These are phyloP conservation scores for Piprites chloris DNA, from an alignment of 2,113 vertebrate genomes.

Conservation along the genomic window DNA sequence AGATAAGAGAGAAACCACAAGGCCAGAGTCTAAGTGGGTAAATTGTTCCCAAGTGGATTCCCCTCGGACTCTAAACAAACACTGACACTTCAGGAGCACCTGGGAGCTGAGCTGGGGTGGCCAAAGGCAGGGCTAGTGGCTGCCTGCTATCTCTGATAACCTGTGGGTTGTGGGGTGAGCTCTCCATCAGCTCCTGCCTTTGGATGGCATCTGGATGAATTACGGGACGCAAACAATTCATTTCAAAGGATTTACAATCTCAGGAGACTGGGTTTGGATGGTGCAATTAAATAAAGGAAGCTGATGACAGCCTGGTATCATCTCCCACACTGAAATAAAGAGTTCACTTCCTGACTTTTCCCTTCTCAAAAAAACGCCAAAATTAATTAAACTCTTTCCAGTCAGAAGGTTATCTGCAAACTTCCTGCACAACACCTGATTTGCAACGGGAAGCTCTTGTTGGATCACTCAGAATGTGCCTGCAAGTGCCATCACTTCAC, in stretches of 20 bases:
- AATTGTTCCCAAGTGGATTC: conserved; percentile 53
- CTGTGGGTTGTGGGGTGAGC: not conserved
- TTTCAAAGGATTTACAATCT: not conserved
- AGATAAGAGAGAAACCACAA: conserved; percentile 36
- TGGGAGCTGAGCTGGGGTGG: not conserved
- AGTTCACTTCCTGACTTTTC: not conserved
- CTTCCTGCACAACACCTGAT: not conserved
- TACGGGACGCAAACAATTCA: not conserved
- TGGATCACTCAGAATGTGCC: not conserved
- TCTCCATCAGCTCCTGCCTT: not conserved
- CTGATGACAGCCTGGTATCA: not conserved
- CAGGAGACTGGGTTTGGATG: not conserved
- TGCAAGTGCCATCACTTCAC: accelerated
- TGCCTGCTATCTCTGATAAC: not conserved
- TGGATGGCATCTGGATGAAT: not conserved
- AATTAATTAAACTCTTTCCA: not conserved
- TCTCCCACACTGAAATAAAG: not conserved
- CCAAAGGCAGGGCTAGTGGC: not conserved
- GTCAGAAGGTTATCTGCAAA: not conserved
- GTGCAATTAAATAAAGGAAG: not conserved
- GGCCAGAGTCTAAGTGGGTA: not conserved
- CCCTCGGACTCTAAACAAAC: conserved; percentile 8
- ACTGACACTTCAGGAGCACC: not conserved
- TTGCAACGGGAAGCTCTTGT: not conserved
- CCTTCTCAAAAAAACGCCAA: not conserved